Evolutionary conservation across 2,797 vertebrate species (phyloP), one percentile per base, ranked within the genome.

Genomic region (Melopsittacus undulatus): DNA sequence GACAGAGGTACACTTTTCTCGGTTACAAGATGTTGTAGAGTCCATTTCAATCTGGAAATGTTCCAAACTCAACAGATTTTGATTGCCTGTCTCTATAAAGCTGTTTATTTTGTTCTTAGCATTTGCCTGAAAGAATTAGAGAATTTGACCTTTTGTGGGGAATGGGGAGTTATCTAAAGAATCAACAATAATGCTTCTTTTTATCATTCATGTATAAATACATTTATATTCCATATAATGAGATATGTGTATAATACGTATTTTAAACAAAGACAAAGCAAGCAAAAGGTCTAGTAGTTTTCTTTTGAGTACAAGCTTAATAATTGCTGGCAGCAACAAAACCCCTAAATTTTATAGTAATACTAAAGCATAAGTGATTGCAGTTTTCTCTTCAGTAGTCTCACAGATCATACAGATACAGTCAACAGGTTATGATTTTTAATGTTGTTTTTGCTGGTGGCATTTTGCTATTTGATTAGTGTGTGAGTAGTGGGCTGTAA

Each of bases 31-130:
- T 81, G 76, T 83, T 76, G 32, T 70, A 81, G 48, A 77, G 46
- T 36, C 29, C 11, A 1, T 90, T 91, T 83, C 63, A 76, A 5
- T 82, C 77, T 95, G 89, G 80, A 95, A 84, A 13, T 49, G 15
- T 91, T 95, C 92, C 87, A 94, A 38, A 90, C n/a, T 42, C 32
- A 81, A 63, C 77, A 86, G 80, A 82, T 94, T 95, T 90, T 29
- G 11, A 36, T 94, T 49, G 6, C 63, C 8, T 3, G 0, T 76
- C 21, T 88, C 32, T 52, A 4, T 76, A 42, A 90, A 83, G 26
- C 61, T 86, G 23, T 56, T 87, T 86, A 51, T 59, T 94, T 76
- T 46, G 16, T 48, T 91, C 51, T 86, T 69, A 57, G 13, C 11
- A 22, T 59, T 69, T 82, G 8, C 26, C 21, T 70, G 36, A 63